Evolutionary conservation across 2,797 vertebrate species (phyloP), one percentile per base, ranked within the genome.

Genomic region (Emys orbicularis): DNA sequence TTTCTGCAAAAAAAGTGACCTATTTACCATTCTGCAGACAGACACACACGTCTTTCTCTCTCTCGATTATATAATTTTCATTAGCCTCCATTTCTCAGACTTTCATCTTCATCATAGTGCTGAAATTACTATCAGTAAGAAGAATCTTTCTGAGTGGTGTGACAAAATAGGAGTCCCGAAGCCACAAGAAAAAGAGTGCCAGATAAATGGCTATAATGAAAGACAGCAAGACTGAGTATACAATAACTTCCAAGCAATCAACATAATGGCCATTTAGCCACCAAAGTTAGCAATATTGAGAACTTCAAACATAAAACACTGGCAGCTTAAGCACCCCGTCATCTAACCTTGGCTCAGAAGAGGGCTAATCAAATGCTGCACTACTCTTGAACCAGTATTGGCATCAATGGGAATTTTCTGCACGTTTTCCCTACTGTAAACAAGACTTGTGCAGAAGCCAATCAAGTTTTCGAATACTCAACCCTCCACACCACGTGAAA

Each of bases 1-100:
- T 50, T 92, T 96, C 29, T 61, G 52, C 80, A 49, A 74, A 79
- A 91, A 91, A 87, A 91, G 74, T 65, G 79, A 89, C 79, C 96
- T 80, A 61, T 83, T 93, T 41, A 81, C 49, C 80, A 93, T 88
- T 77, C 44, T 19, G 4, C 41, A 90, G 84, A 49, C 93, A 90
- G 85, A 52, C 25, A 88, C 89, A 87, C 2, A 3, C 31, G 16
- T 90, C 18, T 31, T 88, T 34, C 79, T 52, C 59, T 80, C 77
- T 16, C 13, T 81, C n/a, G 27, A 61, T 41, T 41, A 37, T 81
- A 56, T n/a, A 16, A 81, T 56, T 56, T 37, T 41, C 80, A 81
- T 41, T 29, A 25, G 8, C 49, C 92, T 95, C 77, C 90, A 84
- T 59, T 41, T 79, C 84, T 85, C 79, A 0, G 23, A 34, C 54